Percentiles rank a stretch among this genome's conserved stretches.
These are phyloP conservation scores for Cliona cf. orientalis DNA, from an alignment of 37 sponge, comb jelly and placozoan genomes.

Conservation along the genomic window DNA sequence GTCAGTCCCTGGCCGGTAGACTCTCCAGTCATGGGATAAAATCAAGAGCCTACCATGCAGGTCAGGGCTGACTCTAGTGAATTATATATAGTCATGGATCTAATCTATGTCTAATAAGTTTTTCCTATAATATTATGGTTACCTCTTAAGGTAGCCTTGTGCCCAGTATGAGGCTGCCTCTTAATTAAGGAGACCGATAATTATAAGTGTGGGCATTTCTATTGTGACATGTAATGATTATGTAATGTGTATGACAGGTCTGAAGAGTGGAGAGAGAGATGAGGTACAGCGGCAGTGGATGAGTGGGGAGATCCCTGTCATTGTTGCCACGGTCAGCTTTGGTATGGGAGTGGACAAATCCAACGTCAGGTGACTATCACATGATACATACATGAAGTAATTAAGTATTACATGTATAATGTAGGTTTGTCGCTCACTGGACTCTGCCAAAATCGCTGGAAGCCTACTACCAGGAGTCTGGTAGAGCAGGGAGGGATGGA, in stretches of 20 bases:
- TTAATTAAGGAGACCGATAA: too few relatives aligned
- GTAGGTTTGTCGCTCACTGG: conserved; percentile 98
- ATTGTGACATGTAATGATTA: too few relatives aligned
- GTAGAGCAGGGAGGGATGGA: conserved; percentile 91
- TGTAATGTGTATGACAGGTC: conserved; percentile 56
- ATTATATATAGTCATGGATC: too few relatives aligned
- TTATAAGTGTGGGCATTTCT: too few relatives aligned
- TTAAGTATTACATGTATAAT: not conserved
- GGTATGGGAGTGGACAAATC: conserved; percentile 99
- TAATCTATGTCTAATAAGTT: too few relatives aligned
- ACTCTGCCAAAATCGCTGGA: conserved; percentile 95
- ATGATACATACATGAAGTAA: not conserved
- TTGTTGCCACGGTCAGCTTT: conserved; percentile 96
- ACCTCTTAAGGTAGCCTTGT: too few relatives aligned
- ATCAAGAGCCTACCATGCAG: conserved; percentile 94
- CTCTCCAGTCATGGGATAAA: conserved; percentile 71
- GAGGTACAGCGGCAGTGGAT: conserved; percentile 86
- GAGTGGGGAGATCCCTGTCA: conserved; percentile 77
- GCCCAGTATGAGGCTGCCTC: too few relatives aligned
- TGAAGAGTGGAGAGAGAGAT: conserved; percentile 44
- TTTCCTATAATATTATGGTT: too few relatives aligned
- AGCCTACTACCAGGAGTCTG: conserved; percentile 97
- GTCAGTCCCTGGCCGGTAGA: conserved; percentile 71
- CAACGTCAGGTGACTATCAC: conserved; percentile 77
- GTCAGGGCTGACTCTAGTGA: too few relatives aligned